Evolutionary conservation across 2,888 invertebrate genomes (phyloP), one percentile per base, ranked within the genome.

Genomic region (Apotomis betuletana): DNA sequence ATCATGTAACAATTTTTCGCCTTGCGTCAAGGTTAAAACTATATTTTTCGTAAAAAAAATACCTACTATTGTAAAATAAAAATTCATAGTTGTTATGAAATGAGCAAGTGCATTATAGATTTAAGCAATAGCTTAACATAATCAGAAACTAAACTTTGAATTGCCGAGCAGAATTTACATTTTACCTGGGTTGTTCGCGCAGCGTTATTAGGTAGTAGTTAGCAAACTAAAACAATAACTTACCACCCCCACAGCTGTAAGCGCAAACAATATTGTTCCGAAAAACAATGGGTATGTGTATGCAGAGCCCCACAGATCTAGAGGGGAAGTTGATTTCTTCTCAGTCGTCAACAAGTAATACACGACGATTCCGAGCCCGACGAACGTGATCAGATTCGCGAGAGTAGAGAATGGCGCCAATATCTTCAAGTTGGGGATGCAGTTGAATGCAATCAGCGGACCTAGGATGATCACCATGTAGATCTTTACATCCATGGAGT

Each of bases 231-330:
- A 65, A 13, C 8, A 5, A 49, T 15, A 68, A 88, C 96, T 94
- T 83, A 96, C 96, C 89, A 96, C 96, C 36, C 96, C 96, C 49
- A 96, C 96, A 1, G 96, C 96, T 78, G 96, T 98, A 78, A 98
- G 94, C 0, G 98, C 97, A 87, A 98, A 99, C 70, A 99, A 93
- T 3, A 97, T 97, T 0, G 98, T 98, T 1, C 98, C 98, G 83
- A 98, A 97, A 85, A 96, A 98, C 12, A 98, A 89, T 0, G 97
- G 97, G 81, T 96, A 95, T 5, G 85, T 82, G n/a, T 70, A 69
- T 0, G 79, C 44, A 0, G 89, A 86, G 3, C 90, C 90, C 88
- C 88, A 89, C 4, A 87, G 79, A 93, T 94, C 83, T 64, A 90
- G 80, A 3, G 92, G 82, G 3, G 94, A 83, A 0, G 94, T 94